A percentile compares a stretch with the other conserved stretches of the same genome.
These are phyloP conservation scores for Argentina silus DNA, from an alignment of 2,797 vertebrate genomes.

Conservation along the genomic window DNA sequence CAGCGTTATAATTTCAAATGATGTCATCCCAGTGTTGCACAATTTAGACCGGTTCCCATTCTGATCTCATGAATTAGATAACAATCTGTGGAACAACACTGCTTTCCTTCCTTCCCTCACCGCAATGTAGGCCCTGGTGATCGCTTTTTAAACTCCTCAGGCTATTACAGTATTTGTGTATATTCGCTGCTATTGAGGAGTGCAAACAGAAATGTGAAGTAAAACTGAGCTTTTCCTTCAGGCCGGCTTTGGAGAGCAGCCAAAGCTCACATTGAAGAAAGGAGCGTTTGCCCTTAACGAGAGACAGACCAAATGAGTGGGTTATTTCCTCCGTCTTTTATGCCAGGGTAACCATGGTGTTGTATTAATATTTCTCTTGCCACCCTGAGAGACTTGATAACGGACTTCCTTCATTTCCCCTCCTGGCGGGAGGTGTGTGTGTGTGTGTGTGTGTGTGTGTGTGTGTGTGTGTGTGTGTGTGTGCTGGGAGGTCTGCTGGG, in stretches of 20 bases:
- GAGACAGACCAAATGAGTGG: conserved; percentile 29
- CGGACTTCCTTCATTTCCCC: conserved; percentile 32
- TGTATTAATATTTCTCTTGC: conserved; percentile 48
- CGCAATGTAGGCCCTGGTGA: conserved; percentile 8
- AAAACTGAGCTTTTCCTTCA: conserved; percentile 9
- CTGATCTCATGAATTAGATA: conserved; percentile 20
- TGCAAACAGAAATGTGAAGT: conserved; percentile 12
- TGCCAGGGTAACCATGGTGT: conserved; percentile 50
- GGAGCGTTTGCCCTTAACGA: conserved; percentile 25
- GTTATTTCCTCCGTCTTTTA: conserved; percentile 23
- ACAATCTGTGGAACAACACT: conserved; percentile 21
- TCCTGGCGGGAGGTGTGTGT: conserved; percentile 4
- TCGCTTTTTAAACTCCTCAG: conserved; percentile 5
- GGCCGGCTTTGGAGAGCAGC: conserved; percentile 19
- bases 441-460: conserved; percentile 7
- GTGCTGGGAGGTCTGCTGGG: conserved; percentile 16
- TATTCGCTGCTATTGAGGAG: conserved; percentile 24
- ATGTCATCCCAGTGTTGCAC: conserved; percentile 1
- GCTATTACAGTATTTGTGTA: not conserved
- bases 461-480: conserved; percentile 13
- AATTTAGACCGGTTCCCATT: not conserved
- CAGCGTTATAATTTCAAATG: not conserved
- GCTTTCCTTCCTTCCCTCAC: conserved; percentile 14
- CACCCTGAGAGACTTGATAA: conserved; percentile 45
- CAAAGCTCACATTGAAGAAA: conserved; percentile 45